Conservation (phyloP, 2,888 invertebrate species). For the Dorcus parallelipipedus region DNA sequence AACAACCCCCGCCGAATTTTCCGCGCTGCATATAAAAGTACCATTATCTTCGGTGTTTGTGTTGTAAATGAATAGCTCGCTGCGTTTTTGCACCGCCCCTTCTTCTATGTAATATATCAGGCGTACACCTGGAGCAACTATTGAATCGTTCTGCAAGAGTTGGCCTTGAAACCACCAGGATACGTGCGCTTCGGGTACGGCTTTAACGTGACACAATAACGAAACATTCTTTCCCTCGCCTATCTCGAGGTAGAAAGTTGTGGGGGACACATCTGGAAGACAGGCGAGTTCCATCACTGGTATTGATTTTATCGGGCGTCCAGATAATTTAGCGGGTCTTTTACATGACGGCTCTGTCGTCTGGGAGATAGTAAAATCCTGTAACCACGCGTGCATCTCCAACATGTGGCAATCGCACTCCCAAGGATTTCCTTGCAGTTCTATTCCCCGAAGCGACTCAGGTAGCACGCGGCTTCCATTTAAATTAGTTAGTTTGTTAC, state of each 20-base stretch:
- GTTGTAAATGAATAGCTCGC: constrained; percentile 76
- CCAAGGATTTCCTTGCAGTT: constrained; percentile 85
- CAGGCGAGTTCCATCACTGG: constrained; percentile 74
- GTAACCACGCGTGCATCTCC: constrained; percentile 75
- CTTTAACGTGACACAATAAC: constrained; percentile 74
- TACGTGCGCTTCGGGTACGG: constrained; percentile 77
- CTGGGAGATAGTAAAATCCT: constrained; percentile 72
- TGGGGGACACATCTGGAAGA: constrained; percentile 72
- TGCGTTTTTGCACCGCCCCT: constrained; percentile 70
- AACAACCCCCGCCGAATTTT: constrained; percentile 77
- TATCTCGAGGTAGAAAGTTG: constrained; percentile 72
- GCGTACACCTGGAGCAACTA: constrained; percentile 63
- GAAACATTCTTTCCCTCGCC: constrained; percentile 80
- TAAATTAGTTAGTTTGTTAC: constrained; percentile 73
- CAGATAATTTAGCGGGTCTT: constrained; percentile 64
- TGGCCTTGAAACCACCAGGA: constrained; percentile 83
- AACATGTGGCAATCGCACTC: constrained; percentile 80
- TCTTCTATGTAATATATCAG: constrained; percentile 70
- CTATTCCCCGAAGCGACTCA: constrained; percentile 73
- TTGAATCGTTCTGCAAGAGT: constrained; percentile 72
- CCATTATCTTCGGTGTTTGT: constrained; percentile 79
- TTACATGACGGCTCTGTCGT: constrained; percentile 75
- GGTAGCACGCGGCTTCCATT: constrained; percentile 70
- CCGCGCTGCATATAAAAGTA: constrained; percentile 80
- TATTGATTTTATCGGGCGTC: constrained; percentile 65